Evolutionary conservation across 1,140 invertebrate species (phyloP).

Genomic region (Calosoma granatense): DNA sequence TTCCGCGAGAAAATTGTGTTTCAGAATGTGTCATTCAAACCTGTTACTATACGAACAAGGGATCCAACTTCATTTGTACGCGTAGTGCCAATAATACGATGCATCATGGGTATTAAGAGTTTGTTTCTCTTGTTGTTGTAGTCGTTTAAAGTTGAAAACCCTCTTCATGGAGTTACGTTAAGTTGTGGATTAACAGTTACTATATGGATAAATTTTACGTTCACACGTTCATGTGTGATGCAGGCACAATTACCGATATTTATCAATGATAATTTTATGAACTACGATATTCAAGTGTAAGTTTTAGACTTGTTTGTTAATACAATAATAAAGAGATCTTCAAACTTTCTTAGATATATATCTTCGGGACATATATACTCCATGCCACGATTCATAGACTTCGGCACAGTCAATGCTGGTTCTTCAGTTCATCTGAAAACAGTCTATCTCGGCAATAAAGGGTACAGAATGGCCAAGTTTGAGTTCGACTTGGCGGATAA

Average conservation of each 20-base stretch:
- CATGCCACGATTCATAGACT: conserved; percentile 25
- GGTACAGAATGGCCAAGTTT: conserved; percentile 27
- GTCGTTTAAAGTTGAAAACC: conserved; percentile 24
- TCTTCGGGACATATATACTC: conserved; percentile 13
- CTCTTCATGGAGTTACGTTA: not conserved
- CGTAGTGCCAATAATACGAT: too few relatives aligned
- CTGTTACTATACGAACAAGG: conserved; percentile 21
- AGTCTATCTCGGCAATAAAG: conserved; percentile 25
- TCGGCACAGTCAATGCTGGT: conserved; percentile 28
- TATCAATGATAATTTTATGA: conserved; percentile 25
- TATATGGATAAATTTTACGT: conserved; percentile 23
- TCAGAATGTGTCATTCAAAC: conserved; percentile 23
- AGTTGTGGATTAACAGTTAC: not conserved
- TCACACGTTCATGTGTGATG: conserved; percentile 11
- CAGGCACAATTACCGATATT: conserved; percentile 27
- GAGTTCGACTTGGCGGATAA: conserved; percentile 27
- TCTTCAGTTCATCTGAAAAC: conserved; percentile 19
- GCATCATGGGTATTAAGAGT: too few relatives aligned
- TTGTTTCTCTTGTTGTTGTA: conserved; percentile 19
- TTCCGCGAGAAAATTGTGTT: conserved; percentile 20
- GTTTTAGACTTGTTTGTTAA: not conserved
- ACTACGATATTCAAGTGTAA: conserved; percentile 25
- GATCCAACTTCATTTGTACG: conserved; percentile 26
- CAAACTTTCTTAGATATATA: not conserved
- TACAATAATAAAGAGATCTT: not conserved